phyloP scores from a whole-genome alignment of 2,797 vertebrate genomes.

The Cottoperca gobio region DNA sequence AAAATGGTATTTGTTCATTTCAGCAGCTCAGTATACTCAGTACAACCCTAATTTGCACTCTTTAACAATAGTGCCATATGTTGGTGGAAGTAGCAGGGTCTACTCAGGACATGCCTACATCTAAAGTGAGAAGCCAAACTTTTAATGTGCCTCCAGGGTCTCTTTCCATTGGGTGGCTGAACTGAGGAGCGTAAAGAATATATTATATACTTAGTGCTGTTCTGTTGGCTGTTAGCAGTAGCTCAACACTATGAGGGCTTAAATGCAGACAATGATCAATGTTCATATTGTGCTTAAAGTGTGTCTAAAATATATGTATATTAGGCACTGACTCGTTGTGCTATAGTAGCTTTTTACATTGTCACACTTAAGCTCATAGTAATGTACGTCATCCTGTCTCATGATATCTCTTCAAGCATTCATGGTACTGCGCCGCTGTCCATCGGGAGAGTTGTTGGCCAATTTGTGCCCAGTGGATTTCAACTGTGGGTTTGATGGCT shows the following conservation, averaged over 20 bases:
- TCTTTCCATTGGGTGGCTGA: slow-evolving; percentile 26
- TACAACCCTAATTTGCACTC: slow-evolving; percentile 57
- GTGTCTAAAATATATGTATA: background rate
- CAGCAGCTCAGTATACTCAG: slow-evolving; percentile 23
- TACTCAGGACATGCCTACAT: slow-evolving; percentile 46
- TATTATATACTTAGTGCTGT: background rate
- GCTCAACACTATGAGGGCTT: background rate
- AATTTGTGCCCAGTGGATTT: too few species aligned
- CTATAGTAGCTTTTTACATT: background rate
- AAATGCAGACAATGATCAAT: background rate
- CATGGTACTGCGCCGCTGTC: background rate
- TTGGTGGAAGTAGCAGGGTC: slow-evolving; percentile 43
- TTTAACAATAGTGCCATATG: slow-evolving; percentile 65
- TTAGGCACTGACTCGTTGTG: background rate
- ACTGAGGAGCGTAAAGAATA: slow-evolving; percentile 16
- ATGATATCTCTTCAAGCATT: background rate
- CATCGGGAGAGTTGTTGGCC: too few species aligned
- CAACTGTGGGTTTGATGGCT: slow-evolving; percentile 23
- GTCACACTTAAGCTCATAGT: background rate
- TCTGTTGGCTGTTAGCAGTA: background rate
- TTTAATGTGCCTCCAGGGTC: slow-evolving; percentile 55
- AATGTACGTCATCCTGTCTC: background rate
- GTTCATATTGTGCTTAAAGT: background rate
- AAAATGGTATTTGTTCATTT: slow-evolving; percentile 59
- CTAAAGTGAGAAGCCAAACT: slow-evolving; percentile 63